Base-by-base conservation (phyloP, 1,140 invertebrate genomes). In the Micrasema longulum region DNA sequence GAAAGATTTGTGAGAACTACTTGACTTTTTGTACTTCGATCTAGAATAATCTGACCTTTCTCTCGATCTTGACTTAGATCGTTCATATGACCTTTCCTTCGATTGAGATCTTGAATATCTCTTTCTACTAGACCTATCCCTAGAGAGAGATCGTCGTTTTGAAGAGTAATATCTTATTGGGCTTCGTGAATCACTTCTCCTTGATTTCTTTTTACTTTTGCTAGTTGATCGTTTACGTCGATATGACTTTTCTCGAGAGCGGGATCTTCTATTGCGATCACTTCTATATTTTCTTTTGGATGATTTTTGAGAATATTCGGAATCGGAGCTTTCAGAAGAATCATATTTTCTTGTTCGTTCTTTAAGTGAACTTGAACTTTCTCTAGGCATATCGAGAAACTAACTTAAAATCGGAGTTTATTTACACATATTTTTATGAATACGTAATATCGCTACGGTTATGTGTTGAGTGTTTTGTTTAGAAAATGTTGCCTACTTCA, bases 111-210 rank as follows among this genome's bases (percentile, higher is more conserved):
- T 64, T 12, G 72, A 72, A 9, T 3, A 16, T n/a, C 38, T 57
- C 36, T 55, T 57, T 63, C 64, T 72, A 35, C 41, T 66, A 11
- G 26, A 45, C 57, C 71, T 43, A 22, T 72, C 71, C 38, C 55
- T 67, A 6, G 71, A 72, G 7, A 52, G 26, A 6, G 71, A 72
- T 35, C 47, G n/a, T 43, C 55, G 64, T 26, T 57, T 72, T 20
- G 70, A 72, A 35, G 36, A 47, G 23, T 72, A 72, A 43, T 72
- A 68, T 72, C 71, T 60, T 16, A 41, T 48, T 4, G 71, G 64
- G 43, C 63, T 72, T 36, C 64, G 52, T 4, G 71, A 72, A 52
- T 20, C 45, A 31, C 35, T 45, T n/a, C 60, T 63, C 12, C 23
- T 62, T 9, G 68, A 63, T 63, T 41, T 63, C 63, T 53, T 70